Conservation (phyloP, 2,888 invertebrate genomes). For the Agonopterix arenella region DNA sequence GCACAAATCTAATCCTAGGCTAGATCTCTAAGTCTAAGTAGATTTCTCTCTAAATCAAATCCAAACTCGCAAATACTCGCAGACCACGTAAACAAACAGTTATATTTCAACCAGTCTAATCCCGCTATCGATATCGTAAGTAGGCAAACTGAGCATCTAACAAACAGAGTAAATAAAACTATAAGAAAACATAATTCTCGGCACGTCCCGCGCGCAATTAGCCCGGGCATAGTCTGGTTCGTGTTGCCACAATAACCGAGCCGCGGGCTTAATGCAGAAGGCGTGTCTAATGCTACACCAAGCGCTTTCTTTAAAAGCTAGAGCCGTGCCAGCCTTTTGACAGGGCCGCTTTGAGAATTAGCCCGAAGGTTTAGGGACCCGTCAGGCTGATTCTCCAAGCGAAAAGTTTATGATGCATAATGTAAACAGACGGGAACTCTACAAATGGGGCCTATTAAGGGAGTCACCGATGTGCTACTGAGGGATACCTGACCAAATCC, state of each 20-base stretch:
- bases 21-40: not conserved
- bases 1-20: not conserved
- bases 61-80: no score
- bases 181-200: constrained; percentile 41
- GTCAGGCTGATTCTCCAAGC: no score
- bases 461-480: no score
- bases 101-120: no score
- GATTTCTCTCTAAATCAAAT: not conserved
- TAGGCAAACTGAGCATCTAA: constrained; percentile 8
- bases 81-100: not conserved
- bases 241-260: constrained; percentile 39
- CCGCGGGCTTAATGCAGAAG: constrained; percentile 39
- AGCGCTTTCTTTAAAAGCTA: constrained; percentile 26
- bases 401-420: no score
- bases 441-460: no score
- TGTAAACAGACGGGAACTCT: no score
- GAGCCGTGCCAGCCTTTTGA: not conserved
- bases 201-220: constrained; percentile 52
- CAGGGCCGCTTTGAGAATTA: not conserved
- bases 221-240: constrained; percentile 35
- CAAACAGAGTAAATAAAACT: constrained; percentile 23
- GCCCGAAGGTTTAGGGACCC: no score
- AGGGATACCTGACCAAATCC: no score
- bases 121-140: no score
- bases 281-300: constrained; percentile 49